Evolutionary conservation across 2,797 vertebrate species (phyloP).

Genomic region (Graptemys geographica): DNA sequence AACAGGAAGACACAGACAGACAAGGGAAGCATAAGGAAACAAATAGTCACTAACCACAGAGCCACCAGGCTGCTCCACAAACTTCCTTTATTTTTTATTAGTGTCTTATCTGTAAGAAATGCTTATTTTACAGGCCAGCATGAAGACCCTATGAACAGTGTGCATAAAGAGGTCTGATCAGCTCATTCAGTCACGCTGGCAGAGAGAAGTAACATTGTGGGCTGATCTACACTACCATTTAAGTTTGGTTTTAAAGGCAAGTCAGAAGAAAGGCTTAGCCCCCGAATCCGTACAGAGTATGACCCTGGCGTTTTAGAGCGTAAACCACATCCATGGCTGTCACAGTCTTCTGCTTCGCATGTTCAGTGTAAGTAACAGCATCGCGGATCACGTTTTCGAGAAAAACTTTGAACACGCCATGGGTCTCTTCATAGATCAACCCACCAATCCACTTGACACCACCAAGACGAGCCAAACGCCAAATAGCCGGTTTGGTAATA

Average conservation of each 20-base stretch:
- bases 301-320: constrained; percentile 54
- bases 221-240: too few species aligned
- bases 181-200: too few species aligned
- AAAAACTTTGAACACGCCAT: constrained; percentile 19
- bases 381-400: constrained; percentile 74
- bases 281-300: not conserved
- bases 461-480: not conserved
- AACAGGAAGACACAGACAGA: not conserved
- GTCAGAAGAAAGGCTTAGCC: not conserved
- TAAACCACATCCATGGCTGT: constrained; percentile 69
- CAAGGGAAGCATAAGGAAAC: not conserved
- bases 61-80: too few species aligned
- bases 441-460: constrained; percentile 40
- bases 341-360: constrained; percentile 71
- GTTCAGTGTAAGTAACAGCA: constrained; percentile 71
- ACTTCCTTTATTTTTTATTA: too few species aligned
- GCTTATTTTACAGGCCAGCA: too few species aligned
- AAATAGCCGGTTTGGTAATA: constrained; percentile 19
- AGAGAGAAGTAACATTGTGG: too few species aligned
- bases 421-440: constrained; percentile 45
- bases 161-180: too few species aligned
- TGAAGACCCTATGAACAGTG: too few species aligned
- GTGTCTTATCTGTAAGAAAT: too few species aligned
- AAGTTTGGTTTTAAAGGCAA: not conserved
- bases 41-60: not conserved